Conservation (phyloP, 1,140 invertebrate species). For the Drosophila saltans region DNA sequence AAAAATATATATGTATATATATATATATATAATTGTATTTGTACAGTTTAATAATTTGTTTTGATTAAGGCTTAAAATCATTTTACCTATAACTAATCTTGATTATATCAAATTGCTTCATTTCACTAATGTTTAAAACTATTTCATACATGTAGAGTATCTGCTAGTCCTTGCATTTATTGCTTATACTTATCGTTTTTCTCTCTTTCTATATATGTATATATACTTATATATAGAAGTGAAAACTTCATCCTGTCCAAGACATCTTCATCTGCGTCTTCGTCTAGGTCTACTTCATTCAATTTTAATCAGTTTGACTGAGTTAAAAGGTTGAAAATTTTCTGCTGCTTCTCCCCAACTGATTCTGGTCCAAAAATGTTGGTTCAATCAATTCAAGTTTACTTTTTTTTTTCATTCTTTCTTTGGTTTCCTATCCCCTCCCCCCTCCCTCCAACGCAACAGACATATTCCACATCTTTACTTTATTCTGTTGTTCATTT, state of each 20-base stretch:
- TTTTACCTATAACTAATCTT: too few relatives aligned
- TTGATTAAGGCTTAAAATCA: too few relatives aligned
- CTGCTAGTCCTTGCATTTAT: neutral
- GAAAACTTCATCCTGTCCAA: slow-evolving; percentile 1
- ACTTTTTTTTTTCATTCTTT: neutral
- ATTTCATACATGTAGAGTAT: neutral
- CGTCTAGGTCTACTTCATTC: slow-evolving; percentile 58
- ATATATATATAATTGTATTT: too few relatives aligned
- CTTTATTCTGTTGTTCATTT: slow-evolving; percentile 52
- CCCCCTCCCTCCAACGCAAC: neutral
- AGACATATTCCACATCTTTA: neutral
- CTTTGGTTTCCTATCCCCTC: neutral
- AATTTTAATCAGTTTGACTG: slow-evolving; percentile 73
- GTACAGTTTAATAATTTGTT: too few relatives aligned
- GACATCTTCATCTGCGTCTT: slow-evolving; percentile 4
- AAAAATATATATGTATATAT: too few relatives aligned
- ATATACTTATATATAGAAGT: neutral
- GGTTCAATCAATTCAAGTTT: neutral
- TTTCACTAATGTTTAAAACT: too few relatives aligned
- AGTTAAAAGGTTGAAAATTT: slow-evolving; percentile 49
- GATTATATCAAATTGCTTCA: too few relatives aligned
- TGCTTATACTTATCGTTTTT: too few relatives aligned
- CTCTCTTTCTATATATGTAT: too few relatives aligned
- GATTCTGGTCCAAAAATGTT: neutral
- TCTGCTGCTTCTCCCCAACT: neutral